Evolutionary conservation across 2,797 vertebrate species (phyloP), one percentile per base, ranked within the genome.

Genomic region (Phoebastria nigripes): DNA sequence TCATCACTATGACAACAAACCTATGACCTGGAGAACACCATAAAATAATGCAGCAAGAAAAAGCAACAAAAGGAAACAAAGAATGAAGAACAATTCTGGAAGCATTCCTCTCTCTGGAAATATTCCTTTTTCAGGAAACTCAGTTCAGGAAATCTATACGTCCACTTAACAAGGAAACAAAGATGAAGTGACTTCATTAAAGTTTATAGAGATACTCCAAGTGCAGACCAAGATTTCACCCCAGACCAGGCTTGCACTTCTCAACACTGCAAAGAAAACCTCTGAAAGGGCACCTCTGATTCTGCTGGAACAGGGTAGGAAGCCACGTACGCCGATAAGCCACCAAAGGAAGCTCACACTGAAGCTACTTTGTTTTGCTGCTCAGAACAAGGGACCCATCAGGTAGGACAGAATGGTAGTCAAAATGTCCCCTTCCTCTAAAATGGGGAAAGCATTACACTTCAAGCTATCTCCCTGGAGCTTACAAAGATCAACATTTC

Each of bases 1-100:
- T 88, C 90, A 65, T 89, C 74, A 67, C 90, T 90, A 78, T 87
- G 81, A 93, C 81, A 96, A 96, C 88, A 91, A 93, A 89, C 78
- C 54, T 77, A 54, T 76, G 82, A 93, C 84, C 93, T 72, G 31
- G 17, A 91, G 42, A 73, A 93, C 33, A 35, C 37, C 66, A 58
- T 55, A 46, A 85, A 89, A 89, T 58, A 83, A 71, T 0, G 0
- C 7, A 8, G 31, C 61, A 86, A 91, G 54, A 65, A 87, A 96
- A 91, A 93, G 15, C 49, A 92, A 72, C 13, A 66, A 55, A 39
- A 78, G 33, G 19, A 85, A 94, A 87, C 13, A 58, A 91, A 79
- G 6, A 70, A 63, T 5, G 11, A 74, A 84, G 15, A 82, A 82
- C 15, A 3, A 33, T 44, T 91, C 39, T 54, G 11, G 67, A 93